Conservation (phyloP, 2,113 vertebrate species). For the Synodontis membranacea region DNA sequence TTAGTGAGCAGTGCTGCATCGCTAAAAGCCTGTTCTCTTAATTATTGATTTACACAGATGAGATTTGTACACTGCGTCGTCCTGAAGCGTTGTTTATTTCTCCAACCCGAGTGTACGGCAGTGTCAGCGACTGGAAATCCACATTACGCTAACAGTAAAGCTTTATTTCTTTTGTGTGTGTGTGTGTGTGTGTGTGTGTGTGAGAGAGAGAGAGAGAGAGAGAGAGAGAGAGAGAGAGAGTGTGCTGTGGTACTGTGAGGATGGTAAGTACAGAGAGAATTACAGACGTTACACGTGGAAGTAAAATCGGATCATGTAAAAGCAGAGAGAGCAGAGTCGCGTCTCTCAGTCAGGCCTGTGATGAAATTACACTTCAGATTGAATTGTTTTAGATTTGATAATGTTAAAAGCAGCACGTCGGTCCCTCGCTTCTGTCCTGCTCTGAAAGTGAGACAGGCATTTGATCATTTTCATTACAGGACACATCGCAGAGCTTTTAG, state of each 20-base stretch:
- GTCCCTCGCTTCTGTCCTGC: neutral
- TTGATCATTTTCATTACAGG: neutral
- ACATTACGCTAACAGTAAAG: neutral
- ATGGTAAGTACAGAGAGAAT: slow-evolving; percentile 8
- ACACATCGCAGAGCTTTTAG: neutral
- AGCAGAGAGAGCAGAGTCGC: neutral
- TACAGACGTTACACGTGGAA: neutral
- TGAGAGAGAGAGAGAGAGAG: neutral
- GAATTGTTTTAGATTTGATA: slow-evolving; percentile 1
- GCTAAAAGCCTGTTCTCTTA: slow-evolving; percentile 9
- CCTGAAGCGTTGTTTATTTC: slow-evolving; percentile 10
- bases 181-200: slow-evolving; percentile 8
- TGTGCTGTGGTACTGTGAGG: neutral
- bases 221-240: neutral
- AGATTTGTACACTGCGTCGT: slow-evolving; percentile 4
- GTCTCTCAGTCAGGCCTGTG: neutral
- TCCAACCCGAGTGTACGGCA: neutral
- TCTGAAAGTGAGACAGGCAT: neutral
- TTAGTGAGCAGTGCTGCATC: neutral
- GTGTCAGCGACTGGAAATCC: neutral
- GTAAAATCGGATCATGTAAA: slow-evolving; percentile 9
- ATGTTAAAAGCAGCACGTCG: neutral
- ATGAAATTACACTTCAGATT: slow-evolving; percentile 11
- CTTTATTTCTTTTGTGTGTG: neutral
- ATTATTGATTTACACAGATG: slow-evolving; percentile 1